These are phyloP conservation scores for Tortricodes alternella DNA, from an alignment of 2,888 invertebrate species.

Conservation along the genomic window DNA sequence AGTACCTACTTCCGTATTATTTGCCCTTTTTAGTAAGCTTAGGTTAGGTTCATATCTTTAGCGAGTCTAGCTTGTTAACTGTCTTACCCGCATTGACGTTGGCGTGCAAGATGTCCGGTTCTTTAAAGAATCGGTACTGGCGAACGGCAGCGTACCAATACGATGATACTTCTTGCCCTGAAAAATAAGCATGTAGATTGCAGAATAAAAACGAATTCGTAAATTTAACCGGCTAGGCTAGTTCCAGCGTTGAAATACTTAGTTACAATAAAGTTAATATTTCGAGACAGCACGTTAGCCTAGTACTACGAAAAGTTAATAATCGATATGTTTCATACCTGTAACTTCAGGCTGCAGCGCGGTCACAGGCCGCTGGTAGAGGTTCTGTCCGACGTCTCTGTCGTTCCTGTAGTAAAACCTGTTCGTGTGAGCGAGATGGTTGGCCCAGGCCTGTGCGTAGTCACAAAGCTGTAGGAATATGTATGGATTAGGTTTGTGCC, in stretches of 20 bases:
- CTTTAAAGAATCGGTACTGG: slow-evolving; percentile 89
- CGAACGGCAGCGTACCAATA: slow-evolving; percentile 92
- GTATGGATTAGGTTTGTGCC: no score
- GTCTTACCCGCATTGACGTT: slow-evolving; percentile 89
- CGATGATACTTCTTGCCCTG: slow-evolving; percentile 90
- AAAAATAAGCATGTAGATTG: no score
- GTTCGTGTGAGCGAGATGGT: slow-evolving; percentile 91
- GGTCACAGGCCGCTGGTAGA: slow-evolving; percentile 88
- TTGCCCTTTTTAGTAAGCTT: no score
- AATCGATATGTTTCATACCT: slow-evolving; percentile 68
- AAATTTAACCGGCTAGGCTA: no score
- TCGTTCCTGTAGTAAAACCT: slow-evolving; percentile 90
- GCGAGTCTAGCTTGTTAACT: no score
- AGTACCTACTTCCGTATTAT: no score
- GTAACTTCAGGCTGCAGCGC: slow-evolving; percentile 86
- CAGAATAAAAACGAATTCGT: no score
- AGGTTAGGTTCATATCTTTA: no score
- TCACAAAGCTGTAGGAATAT: slow-evolving; percentile 86
- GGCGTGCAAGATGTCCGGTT: slow-evolving; percentile 87
- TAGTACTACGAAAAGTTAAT: no score
- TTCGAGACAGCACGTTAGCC: no score
- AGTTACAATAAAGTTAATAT: no score
- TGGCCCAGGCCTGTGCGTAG: slow-evolving; percentile 94
- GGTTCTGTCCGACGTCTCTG: slow-evolving; percentile 90
- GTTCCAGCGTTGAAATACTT: no score